phyloP scores from a whole-genome alignment of 2,888 invertebrate genomes.

The Dendrolimus pini region DNA sequence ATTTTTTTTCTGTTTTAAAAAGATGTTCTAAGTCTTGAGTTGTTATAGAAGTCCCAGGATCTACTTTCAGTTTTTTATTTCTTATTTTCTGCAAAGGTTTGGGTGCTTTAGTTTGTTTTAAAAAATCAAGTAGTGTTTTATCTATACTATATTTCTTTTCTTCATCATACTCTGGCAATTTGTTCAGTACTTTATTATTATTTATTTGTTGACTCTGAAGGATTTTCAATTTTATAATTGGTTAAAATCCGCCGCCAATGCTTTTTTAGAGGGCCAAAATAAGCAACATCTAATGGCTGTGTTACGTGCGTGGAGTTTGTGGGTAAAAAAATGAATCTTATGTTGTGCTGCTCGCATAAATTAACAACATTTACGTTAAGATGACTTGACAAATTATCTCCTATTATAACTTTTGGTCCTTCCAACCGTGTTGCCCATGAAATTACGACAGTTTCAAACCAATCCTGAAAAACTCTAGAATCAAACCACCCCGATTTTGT shows the following conservation, averaged over 20 bases:
- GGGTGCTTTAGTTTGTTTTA: too few species aligned
- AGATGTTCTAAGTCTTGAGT: too few species aligned
- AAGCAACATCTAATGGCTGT: conserved; percentile 15
- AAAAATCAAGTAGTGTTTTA: too few species aligned
- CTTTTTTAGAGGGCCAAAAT: conserved; percentile 16
- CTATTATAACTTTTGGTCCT: too few species aligned
- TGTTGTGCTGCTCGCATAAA: conserved; percentile 10
- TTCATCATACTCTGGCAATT: too few species aligned
- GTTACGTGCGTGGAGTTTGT: conserved; percentile 16
- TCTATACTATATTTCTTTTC: too few species aligned
- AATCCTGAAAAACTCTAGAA: conserved; percentile 10
- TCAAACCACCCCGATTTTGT: conserved; percentile 14
- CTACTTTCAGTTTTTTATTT: too few species aligned
- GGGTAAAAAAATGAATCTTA: conserved; percentile 15
- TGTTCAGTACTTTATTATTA: too few species aligned
- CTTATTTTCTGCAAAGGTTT: too few species aligned
- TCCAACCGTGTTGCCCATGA: conserved; percentile 5
- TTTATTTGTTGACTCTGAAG: conserved; percentile 4
- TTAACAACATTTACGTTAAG: conserved; percentile 6
- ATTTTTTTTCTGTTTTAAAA: neutral
- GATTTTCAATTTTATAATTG: conserved; percentile 12
- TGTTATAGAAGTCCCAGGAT: too few species aligned
- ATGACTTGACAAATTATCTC: too few species aligned
- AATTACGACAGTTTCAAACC: conserved; percentile 9
- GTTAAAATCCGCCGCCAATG: conserved; percentile 15